Base-by-base conservation (phyloP, 2,797 vertebrate genomes). In the Siniperca obscura region DNA sequence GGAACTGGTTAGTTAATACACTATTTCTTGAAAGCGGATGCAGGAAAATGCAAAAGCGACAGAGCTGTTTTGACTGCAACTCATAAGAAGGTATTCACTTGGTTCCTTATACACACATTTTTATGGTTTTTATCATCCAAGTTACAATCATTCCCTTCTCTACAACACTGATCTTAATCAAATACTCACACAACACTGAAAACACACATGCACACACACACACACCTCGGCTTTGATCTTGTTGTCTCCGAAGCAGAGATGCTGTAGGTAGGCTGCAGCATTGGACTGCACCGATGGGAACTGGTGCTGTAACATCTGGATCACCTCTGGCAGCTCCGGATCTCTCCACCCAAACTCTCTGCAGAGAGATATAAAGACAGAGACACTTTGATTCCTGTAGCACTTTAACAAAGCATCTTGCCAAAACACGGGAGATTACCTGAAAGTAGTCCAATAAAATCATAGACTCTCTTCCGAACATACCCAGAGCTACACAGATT, bases 261-360 rank as follows among this genome's bases (percentile, higher is more conserved):
- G 98, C 72, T 99, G 98, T 80, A 99, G 95, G 83, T 99, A 99
- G 68, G 98, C 98, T 34, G 98, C 98, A 19, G 98, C 98, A 16
- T 99, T 99, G 25, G 98, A 98, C 89, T 99, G 98, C 86, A 99
- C 98, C 0, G 98, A 99, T 42, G 98, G 98, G 87, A 99, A 99
- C 16, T 99, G 98, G 86, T 99, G 98, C 76, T 99, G 98, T 77
- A 99, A 93, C 98, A 99, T 99, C 95, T 99, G 98, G 90, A 99
- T 99, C 88, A 99, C 98, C 92, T 99, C 98, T 73, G 98, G 98
- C 90, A 99, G 97, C 92, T 99, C 98, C 0, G 98, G 98, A 94
- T 99, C 98, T 95, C 98, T 94, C 98, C 98, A 99, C 84, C 98
- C 98, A 72, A 99, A 98, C 91, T 99, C 98, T 95, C 98, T 99